Conservation (phyloP, 2,888 invertebrate genomes). For the Xiphydria camelus region DNA sequence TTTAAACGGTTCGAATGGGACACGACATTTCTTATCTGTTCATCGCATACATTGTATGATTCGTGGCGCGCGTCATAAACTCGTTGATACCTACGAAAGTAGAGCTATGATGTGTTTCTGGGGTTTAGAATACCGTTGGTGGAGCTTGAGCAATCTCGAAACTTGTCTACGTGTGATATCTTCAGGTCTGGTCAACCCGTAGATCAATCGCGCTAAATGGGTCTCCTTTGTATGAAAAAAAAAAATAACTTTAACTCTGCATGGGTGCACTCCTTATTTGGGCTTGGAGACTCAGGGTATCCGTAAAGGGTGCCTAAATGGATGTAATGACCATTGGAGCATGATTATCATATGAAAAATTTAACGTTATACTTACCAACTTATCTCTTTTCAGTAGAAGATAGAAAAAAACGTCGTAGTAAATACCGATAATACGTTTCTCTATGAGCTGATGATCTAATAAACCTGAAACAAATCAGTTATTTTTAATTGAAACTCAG, state of each 20-base stretch:
- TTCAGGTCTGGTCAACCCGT: conserved; percentile 48
- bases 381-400: conserved; percentile 36
- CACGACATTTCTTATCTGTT: neutral
- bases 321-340: neutral
- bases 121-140: conserved; percentile 28
- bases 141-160: conserved; percentile 34
- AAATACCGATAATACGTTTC: conserved; percentile 39
- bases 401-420: conserved; percentile 44
- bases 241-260: neutral
- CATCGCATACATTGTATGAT: neutral
- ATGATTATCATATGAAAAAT: neutral
- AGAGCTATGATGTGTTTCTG: conserved; percentile 44
- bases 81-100: conserved; percentile 37
- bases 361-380: conserved; percentile 31
- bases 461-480: conserved; percentile 28
- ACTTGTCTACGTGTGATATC: conserved; percentile 51
- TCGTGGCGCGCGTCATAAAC: neutral
- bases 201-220: conserved; percentile 42
- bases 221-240: conserved; percentile 30
- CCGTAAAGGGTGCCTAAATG: too few relatives aligned
- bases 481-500: neutral
- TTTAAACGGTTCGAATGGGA: neutral
- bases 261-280: too few relatives aligned
- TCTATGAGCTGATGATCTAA: conserved; percentile 44
- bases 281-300: too few relatives aligned